Evolutionary conservation across 53 echinoderm and acorn worm genomes (phyloP), one percentile per base, ranked within the genome.

Genomic region (Astropecten irregularis): DNA sequence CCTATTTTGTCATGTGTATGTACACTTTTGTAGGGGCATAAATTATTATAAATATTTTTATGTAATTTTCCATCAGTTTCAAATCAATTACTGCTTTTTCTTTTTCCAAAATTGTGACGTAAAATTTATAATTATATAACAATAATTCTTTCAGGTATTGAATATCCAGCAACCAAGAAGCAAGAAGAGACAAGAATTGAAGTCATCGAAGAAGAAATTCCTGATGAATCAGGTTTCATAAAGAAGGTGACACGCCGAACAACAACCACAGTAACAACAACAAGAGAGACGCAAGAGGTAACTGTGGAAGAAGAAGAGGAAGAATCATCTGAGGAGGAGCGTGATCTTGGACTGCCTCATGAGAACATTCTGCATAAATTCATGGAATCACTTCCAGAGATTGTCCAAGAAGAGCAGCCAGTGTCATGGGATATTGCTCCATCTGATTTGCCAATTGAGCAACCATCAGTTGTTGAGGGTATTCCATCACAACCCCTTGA

Each of bases 351-450:
- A 16, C 89, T 92, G 27, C 92, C 92, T 20, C 88, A 89, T 81
- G 89, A 92, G 64, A 88, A 92, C 65, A 92, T 92, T 27, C 73
- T 92, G 46, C 73, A 89, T 68, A 92, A 89, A 49, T 92, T 92
- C 76, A 92, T 92, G 89, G 89, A 92, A 66, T 92, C 92, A 21
- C 85, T 92, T 57, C 92, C 92, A 32, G 71, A 83, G 0, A 27
- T 36, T 50, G 29, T 48, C 50, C 89, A 82, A 62, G 83, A 54
- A 32, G 74, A 83, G 40, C 65, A 65, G 31, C 64, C 49, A 53
- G 88, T 72, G 18, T 42, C 79, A 18, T 74, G 74, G 74, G 58
- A 74, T 26, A 57, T 38, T 22, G 26, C 74, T 32, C 62, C 79
- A 3, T 19, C 34, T 48, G 47, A 79, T 8, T 46, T 79, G 62